Conservation (phyloP, 2,797 vertebrate species). For the Eremophila alpestris region DNA sequence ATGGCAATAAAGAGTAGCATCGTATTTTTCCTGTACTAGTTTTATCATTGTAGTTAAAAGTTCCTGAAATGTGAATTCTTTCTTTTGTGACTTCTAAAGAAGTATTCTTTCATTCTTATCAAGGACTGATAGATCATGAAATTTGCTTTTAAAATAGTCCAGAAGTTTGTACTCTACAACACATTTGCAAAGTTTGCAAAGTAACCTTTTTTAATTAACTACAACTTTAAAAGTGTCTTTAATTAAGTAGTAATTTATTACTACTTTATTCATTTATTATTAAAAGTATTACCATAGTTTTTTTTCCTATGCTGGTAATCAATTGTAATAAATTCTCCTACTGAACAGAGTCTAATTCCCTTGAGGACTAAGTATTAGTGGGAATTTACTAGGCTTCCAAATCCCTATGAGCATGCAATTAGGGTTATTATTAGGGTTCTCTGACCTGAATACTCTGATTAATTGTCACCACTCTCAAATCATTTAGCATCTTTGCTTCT, state of each 20-base stretch:
- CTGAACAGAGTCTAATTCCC: not conserved
- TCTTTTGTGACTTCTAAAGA: not conserved
- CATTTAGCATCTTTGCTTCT: not conserved
- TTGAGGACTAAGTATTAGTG: not conserved
- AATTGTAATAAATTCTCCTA: not conserved
- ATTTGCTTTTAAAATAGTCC: not conserved
- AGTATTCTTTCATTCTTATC: not conserved
- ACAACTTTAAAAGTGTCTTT: not conserved
- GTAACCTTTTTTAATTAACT: not conserved
- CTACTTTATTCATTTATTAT: not conserved
- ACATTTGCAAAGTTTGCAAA: not conserved
- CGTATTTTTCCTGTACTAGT: not conserved
- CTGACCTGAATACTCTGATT: not conserved
- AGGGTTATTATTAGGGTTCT: not conserved
- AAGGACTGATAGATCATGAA: not conserved
- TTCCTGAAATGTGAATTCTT: not conserved
- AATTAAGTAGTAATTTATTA: too few species aligned
- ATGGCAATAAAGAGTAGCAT: not conserved
- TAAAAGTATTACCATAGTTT: not conserved
- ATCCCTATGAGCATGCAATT: accelerated
- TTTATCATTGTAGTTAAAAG: not conserved
- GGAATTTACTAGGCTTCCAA: not conserved
- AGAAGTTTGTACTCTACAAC: not conserved
- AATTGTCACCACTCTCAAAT: not conserved
- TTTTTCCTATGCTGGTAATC: not conserved